Evolutionary conservation across 2,113 vertebrate species (phyloP).

Genomic region (Marmota flaviventris): DNA sequence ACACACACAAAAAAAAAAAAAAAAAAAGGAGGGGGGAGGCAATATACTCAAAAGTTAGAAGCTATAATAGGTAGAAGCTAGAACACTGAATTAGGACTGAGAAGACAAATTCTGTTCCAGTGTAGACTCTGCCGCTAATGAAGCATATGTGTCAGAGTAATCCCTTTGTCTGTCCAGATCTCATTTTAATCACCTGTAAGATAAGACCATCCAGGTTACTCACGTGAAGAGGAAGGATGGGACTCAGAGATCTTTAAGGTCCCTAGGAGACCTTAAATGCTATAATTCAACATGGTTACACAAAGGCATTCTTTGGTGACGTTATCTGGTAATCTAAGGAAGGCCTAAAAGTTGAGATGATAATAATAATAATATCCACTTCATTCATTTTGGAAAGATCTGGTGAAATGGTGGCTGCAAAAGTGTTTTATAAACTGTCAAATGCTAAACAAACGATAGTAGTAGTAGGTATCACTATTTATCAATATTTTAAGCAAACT

Average conservation of each 20-base stretch:
- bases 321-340: not conserved
- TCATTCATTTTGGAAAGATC: not conserved
- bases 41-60: not conserved
- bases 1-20: not conserved
- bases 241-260: not conserved
- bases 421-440: not conserved
- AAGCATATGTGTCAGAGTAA: not conserved
- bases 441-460: not conserved
- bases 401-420: not conserved
- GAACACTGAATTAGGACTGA: not conserved
- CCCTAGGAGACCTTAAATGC: not conserved
- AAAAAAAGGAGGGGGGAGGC: not conserved
- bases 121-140: not conserved
- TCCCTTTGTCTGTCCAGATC: not conserved
- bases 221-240: not conserved
- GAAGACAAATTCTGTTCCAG: not conserved
- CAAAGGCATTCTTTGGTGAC: not conserved
- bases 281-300: not conserved
- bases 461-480: not conserved
- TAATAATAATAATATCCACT: not conserved
- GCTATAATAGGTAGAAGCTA: not conserved
- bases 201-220: not conserved
- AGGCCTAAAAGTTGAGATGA: not conserved
- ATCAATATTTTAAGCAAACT: constrained; percentile 1
- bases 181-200: not conserved